phyloP scores from a whole-genome alignment of 2,797 vertebrate species.

The Dicrostonyx torquatus region DNA sequence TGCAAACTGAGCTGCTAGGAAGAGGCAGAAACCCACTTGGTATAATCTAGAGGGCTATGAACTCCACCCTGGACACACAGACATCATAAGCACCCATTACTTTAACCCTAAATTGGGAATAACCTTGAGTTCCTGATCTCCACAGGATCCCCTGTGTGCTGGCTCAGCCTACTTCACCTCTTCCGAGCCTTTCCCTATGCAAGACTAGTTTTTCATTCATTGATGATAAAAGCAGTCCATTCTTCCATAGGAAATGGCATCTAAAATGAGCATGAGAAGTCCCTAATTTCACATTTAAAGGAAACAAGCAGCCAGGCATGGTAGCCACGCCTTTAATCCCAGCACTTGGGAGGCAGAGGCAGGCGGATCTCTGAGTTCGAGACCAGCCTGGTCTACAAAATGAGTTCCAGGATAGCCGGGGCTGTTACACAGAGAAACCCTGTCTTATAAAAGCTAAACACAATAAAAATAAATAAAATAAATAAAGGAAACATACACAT shows the following conservation, averaged over 20 bases:
- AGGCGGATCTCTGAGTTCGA: not conserved
- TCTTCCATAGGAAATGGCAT: not conserved
- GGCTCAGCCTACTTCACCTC: not conserved
- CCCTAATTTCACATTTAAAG: not conserved
- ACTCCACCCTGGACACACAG: not conserved
- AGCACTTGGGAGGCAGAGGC: not conserved
- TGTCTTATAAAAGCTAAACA: not conserved
- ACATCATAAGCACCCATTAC: too few relatives aligned
- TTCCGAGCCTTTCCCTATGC: not conserved
- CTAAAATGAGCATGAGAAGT: not conserved
- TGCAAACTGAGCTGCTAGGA: not conserved
- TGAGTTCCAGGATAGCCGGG: not conserved
- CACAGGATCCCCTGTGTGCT: not conserved
- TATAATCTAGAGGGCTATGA: not conserved
- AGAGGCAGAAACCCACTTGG: not conserved
- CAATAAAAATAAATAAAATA: not conserved
- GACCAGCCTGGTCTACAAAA: not conserved
- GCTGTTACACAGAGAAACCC: not conserved
- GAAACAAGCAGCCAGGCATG: not conserved
- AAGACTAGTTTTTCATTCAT: not conserved
- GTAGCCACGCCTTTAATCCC: not conserved
- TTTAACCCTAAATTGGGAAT: not conserved
- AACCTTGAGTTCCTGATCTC: too few relatives aligned
- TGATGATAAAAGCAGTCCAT: not conserved
- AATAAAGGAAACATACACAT: not conserved